phyloP scores from a whole-genome alignment of 2,888 invertebrate genomes.

The Tipula helvola region DNA sequence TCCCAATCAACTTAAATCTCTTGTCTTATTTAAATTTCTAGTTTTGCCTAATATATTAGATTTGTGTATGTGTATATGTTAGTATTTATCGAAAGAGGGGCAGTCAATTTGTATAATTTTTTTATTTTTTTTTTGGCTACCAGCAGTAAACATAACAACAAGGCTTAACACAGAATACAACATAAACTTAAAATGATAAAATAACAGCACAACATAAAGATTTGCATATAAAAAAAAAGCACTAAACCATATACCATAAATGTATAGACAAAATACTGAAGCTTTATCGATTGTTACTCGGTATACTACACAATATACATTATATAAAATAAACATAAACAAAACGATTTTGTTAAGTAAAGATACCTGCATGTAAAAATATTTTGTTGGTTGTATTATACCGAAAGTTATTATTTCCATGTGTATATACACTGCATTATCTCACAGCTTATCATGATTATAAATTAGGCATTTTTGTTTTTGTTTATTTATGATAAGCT shows the following conservation, averaged over 20 bases:
- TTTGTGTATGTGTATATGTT: neutral
- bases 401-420: neutral
- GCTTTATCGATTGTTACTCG: neutral
- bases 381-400: neutral
- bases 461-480: neutral
- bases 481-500: neutral
- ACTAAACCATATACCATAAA: neutral
- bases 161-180: neutral
- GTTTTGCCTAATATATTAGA: neutral
- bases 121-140: neutral
- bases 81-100: neutral
- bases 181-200: neutral
- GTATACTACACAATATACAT: neutral
- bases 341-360: neutral
- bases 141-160: neutral
- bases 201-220: neutral
- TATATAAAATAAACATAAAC: too few species aligned
- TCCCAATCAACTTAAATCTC: neutral
- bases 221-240: neutral
- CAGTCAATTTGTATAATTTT: neutral
- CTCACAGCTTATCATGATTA: neutral
- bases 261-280: neutral
- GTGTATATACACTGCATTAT: neutral
- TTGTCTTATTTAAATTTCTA: neutral
- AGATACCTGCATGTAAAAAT: neutral